Conservation (phyloP, 2,797 vertebrate species). For the Sebastiscus albofasciatus region DNA sequence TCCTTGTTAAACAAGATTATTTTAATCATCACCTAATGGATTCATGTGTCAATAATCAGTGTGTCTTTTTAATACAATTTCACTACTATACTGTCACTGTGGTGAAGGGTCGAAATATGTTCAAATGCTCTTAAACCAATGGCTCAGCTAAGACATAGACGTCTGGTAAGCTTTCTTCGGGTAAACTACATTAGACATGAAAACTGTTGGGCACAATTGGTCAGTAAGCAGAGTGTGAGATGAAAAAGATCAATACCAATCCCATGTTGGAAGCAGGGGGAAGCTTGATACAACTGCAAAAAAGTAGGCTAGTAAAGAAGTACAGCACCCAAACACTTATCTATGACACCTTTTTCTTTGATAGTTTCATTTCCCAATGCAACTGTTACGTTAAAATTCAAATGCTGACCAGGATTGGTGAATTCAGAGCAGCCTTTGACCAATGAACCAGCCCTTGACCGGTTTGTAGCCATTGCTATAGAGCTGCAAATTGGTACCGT, state of each 20-base stretch:
- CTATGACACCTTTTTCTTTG: background rate
- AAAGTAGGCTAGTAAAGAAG: background rate
- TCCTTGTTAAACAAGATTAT: background rate
- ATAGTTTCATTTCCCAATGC: background rate
- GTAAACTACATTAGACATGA: background rate
- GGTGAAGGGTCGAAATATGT: background rate
- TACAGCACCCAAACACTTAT: background rate
- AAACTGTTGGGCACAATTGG: background rate
- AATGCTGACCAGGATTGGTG: background rate
- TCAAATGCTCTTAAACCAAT: conserved; percentile 6
- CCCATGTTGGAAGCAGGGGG: background rate
- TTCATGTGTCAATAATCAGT: conserved; percentile 16
- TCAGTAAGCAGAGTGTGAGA: background rate
- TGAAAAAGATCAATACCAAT: background rate
- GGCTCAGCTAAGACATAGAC: background rate
- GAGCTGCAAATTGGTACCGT: background rate
- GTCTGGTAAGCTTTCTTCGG: background rate
- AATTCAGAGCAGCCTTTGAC: background rate
- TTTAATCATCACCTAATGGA: background rate
- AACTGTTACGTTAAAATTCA: background rate
- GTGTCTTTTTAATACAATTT: conserved; percentile 1
- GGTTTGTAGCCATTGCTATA: background rate
- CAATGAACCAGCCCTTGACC: background rate
- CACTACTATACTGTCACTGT: background rate
- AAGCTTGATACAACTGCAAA: background rate